These are phyloP conservation scores for Amphibalanus amphitrite DNA, from an alignment of 1,140 invertebrate species.

Conservation along the genomic window DNA sequence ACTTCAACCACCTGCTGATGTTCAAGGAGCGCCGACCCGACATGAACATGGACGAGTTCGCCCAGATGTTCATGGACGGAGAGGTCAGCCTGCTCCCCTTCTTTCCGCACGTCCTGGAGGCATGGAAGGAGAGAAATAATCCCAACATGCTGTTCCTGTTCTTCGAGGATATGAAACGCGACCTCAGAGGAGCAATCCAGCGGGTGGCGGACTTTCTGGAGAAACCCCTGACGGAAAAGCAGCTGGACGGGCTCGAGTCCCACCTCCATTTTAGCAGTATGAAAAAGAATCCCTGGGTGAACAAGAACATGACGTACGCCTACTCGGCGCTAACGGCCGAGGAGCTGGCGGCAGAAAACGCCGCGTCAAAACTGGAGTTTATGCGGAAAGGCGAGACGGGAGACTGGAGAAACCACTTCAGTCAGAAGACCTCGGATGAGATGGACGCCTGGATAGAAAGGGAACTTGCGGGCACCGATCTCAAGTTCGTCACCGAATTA, in stretches of 20 bases:
- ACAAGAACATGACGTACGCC: not conserved
- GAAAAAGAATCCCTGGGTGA: not conserved
- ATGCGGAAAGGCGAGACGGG: conserved; percentile 27
- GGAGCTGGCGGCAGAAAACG: conserved; percentile 23
- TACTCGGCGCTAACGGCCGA: conserved; percentile 13
- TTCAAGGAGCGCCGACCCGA: conserved; percentile 42
- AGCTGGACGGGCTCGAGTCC: not conserved
- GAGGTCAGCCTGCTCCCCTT: not conserved
- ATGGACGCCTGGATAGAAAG: conserved; percentile 22
- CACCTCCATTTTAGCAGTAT: not conserved
- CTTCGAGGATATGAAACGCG: conserved; percentile 13
- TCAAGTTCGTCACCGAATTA: too few relatives aligned
- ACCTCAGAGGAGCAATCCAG: not conserved
- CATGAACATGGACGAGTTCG: conserved; percentile 42
- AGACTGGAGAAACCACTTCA: conserved; percentile 28
- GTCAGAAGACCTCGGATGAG: conserved; percentile 23
- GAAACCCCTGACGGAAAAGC: not conserved
- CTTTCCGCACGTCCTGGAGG: too few relatives aligned
- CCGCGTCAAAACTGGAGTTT: conserved; percentile 23
- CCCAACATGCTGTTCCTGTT: conserved; percentile 15
- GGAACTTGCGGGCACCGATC: conserved; percentile 14
- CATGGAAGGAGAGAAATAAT: conserved; percentile 12
- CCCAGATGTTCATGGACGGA: not conserved
- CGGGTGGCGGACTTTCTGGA: not conserved
- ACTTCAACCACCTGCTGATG: conserved; percentile 55